Conservation (phyloP, 1,140 invertebrate species). For the Cyclargus thomasi region DNA sequence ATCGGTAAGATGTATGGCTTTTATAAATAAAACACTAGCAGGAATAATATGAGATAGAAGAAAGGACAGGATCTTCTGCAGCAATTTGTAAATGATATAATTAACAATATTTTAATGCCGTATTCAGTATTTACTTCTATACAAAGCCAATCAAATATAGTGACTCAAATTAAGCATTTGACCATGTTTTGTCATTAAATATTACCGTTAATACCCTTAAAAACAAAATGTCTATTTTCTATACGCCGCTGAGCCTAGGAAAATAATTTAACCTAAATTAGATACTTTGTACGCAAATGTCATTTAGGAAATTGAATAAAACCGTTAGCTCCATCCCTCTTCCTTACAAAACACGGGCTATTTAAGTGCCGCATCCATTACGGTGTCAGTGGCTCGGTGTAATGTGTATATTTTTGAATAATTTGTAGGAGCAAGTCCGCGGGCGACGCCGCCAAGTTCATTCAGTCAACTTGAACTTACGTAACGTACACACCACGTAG, state of each 20-base stretch:
- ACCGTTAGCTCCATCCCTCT: not conserved
- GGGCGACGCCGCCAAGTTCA: slow-evolving; percentile 7
- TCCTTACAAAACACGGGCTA: not conserved
- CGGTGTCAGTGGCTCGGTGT: not conserved
- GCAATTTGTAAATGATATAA: too few species aligned
- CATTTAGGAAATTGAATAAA: slow-evolving; percentile 1
- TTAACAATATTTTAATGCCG: too few species aligned
- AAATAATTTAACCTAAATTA: not conserved
- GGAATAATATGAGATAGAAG: too few species aligned
- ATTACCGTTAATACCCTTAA: too few species aligned
- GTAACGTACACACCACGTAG: not conserved
- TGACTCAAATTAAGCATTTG: too few species aligned
- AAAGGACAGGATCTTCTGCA: too few species aligned
- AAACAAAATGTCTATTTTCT: not conserved
- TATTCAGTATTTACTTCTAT: too few species aligned
- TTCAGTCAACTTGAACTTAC: slow-evolving; percentile 11
- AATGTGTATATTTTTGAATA: slow-evolving; percentile 14
- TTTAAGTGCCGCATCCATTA: not conserved
- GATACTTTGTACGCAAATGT: not conserved
- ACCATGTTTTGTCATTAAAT: too few species aligned
- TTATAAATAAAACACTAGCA: too few species aligned
- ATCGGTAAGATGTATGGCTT: too few species aligned
- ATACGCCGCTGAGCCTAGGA: not conserved
- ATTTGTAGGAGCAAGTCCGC: slow-evolving; percentile 2
- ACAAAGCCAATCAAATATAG: too few species aligned